These are phyloP conservation scores for Spea multiplicata DNA, from an alignment of 2,113 vertebrate genomes.

Conservation along the genomic window DNA sequence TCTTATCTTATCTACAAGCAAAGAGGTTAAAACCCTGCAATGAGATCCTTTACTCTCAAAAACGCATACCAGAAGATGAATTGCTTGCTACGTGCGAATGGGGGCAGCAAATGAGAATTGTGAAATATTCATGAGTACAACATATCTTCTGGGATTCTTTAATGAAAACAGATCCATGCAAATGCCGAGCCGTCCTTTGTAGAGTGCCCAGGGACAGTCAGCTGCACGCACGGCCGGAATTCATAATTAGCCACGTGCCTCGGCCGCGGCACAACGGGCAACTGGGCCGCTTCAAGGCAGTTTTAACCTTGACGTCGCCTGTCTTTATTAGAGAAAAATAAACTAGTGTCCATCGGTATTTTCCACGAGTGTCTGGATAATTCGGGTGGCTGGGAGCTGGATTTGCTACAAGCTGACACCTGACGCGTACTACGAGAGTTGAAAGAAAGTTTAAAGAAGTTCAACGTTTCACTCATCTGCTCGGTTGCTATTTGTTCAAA, in stretches of 20 bases:
- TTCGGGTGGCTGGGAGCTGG: no score
- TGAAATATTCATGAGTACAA: conserved; percentile 34
- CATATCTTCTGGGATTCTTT: conserved; percentile 1
- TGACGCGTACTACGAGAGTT: no score
- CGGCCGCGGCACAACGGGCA: neutral
- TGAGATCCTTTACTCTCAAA: neutral
- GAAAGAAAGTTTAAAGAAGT: no score
- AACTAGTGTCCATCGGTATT: no score
- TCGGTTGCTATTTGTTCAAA: no score
- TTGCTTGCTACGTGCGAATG: conserved; percentile 12
- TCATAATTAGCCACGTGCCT: conserved; percentile 28
- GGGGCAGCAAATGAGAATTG: conserved; percentile 14
- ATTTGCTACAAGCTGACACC: no score
- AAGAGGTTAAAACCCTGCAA: neutral
- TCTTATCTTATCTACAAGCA: no score
- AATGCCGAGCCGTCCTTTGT: neutral
- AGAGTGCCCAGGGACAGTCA: neutral
- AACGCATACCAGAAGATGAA: neutral
- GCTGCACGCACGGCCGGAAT: neutral
- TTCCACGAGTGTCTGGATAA: no score
- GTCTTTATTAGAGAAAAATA: no score
- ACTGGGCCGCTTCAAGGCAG: neutral
- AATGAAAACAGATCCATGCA: conserved; percentile 2
- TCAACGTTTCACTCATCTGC: no score
- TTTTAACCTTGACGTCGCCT: no score